phyloP scores from a whole-genome alignment of 23 tunicate species.

The Clavelina lepadiformis region DNA sequence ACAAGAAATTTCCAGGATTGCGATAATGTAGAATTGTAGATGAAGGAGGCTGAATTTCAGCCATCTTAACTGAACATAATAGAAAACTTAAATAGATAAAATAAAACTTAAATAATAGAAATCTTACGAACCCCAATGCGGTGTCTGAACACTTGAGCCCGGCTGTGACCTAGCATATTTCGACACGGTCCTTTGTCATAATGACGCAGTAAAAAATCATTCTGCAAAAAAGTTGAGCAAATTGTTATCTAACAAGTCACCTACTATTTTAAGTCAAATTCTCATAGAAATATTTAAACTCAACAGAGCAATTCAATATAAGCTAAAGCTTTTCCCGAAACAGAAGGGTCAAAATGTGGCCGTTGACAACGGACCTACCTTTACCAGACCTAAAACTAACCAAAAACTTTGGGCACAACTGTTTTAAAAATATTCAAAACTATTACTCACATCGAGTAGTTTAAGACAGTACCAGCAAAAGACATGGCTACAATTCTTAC shows the following conservation, averaged over 20 bases:
- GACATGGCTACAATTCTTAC: constrained; percentile 87
- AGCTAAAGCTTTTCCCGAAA: no score
- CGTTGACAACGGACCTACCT: no score
- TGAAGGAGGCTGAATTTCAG: no score
- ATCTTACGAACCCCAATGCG: constrained; percentile 70
- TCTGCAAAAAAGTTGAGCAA: constrained; percentile 62
- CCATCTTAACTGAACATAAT: no score
- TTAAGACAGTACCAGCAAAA: constrained; percentile 93
- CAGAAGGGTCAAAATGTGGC: no score
- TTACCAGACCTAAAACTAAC: no score
- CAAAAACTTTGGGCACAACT: no score
- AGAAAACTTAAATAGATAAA: no score
- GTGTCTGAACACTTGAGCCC: constrained; percentile 79
- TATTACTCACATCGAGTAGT: constrained; percentile 73
- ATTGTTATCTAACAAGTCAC: background rate
- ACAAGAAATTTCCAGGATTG: no score
- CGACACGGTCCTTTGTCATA: constrained; percentile 94
- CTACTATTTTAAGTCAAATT: background rate
- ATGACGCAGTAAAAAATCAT: constrained; percentile 87
- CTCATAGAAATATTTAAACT: background rate
- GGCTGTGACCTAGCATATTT: constrained; percentile 74
- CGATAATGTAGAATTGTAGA: no score
- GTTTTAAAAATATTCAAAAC: background rate
- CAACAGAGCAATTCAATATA: no score
- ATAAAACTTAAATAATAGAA: no score